Evolutionary conservation across 1,140 invertebrate species (phyloP), one percentile per base, ranked within the genome.

Genomic region (Ylistrum balloti): DNA sequence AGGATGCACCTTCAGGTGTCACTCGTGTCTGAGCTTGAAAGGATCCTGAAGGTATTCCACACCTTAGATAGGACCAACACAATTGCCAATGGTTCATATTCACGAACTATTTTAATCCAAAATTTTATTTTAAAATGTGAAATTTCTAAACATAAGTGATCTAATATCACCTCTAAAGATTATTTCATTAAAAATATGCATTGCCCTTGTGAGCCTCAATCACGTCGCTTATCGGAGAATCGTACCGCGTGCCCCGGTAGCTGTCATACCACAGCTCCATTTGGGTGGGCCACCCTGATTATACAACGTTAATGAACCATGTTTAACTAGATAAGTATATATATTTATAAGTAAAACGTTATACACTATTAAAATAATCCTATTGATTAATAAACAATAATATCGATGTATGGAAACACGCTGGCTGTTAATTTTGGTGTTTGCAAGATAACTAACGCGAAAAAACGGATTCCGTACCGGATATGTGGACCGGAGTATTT

Each of bases 1-100:
- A 74, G 56, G 56, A 74, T 74, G 56, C 56, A n/a, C 56, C 56
- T 74, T 74, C 56, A 74, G 56, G 5, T 74, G 56, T 74, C 56
- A 74, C 56, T 74, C 56, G 28, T n/a, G 56, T 74, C n/a, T 74
- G 56, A 5, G 17, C n/a, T 7, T 7, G n/a, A n/a, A n/a, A 74
- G 56, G 56, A 22, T 0, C 56, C 5, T 3, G 56, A 74, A 74
- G 28, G 22, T n/a, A n/a, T n/a, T n/a, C n/a, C n/a, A n/a, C n/a
- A n/a, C n/a, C n/a, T n/a, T n/a, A n/a, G n/a, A n/a, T n/a, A n/a
- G n/a, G n/a, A n/a, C n/a, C n/a, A n/a, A n/a, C n/a, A n/a, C n/a
- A n/a, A n/a, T n/a, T n/a, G n/a, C n/a, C n/a, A n/a, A n/a, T n/a
- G n/a, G n/a, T n/a, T n/a, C n/a, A n/a, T n/a, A n/a, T n/a, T n/a